Base-by-base conservation (phyloP, 2,113 vertebrate species). In the Brachionichthys hirsutus region DNA sequence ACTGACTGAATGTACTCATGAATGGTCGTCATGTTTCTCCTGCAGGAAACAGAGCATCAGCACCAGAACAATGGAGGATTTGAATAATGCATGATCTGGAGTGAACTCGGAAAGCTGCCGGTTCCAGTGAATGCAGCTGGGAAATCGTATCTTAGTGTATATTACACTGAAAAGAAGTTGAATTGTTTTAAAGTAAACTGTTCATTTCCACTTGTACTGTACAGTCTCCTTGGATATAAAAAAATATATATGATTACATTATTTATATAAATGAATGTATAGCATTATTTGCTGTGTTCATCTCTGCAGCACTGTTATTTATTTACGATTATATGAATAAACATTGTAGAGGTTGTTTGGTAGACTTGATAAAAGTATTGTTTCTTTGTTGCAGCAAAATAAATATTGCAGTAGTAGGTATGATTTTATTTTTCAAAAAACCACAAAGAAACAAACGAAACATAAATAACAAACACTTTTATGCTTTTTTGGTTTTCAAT, bases 191-290 rank as follows among this genome's bases (percentile, higher is more conserved):
- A 59, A 82, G 80, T 90, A 83, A 90, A 90, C 79, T 78, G 78
- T 85, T 78, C 51, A 64, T 88, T 87, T 85, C 83, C 83, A 88
- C 76, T 79, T 74, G 80, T 91, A 85, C 79, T 86, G 82, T 90
- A 87, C 76, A 85, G 68, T 68, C 61, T 78, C 72, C 79, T 71
- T 77, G 57, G 65, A 77, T 58, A 82, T 83, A 10, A 18, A 68
- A 71, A 59, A 58, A 78, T 67, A 72, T 63, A 86, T 80, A 73
- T 63, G 64, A 85, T 64, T 57, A 85, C 47, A 61, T 86, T 81
- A 90, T 89, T 88, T 89, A 90, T 86, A 91, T 83, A 73, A 87
- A 86, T 85, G 74, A 89, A 90, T 90, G 82, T 86, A 86, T 77
- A 81, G 83, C 53, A 69, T 77, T 71, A 73, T 76, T 85, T 90